Percentiles rank a stretch among this genome's conserved stretches.
These are phyloP conservation scores for Litocranius walleri DNA, from an alignment of 2,113 vertebrate genomes.

Conservation along the genomic window DNA sequence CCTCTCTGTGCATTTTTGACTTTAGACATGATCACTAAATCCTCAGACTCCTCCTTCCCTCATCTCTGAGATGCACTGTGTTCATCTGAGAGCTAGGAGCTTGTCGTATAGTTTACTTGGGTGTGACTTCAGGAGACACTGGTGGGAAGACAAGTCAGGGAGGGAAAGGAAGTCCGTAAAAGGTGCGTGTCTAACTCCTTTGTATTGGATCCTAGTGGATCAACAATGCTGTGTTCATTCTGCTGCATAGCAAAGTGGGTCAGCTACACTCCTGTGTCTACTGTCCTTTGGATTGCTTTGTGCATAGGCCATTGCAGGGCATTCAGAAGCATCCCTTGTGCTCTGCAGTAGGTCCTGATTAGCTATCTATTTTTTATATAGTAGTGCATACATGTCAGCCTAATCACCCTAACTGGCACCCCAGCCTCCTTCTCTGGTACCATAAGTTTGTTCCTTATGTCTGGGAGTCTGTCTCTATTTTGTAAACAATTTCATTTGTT, in stretches of 20 bases:
- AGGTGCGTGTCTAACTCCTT: background rate
- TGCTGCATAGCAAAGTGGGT: background rate
- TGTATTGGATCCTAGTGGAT: background rate
- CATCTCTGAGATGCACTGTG: background rate
- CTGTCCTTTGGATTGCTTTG: too few species aligned
- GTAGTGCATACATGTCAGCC: background rate
- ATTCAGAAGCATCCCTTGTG: accelerated
- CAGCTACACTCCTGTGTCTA: background rate
- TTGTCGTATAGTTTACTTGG: background rate
- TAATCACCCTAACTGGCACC: background rate
- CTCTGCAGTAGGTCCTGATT: background rate
- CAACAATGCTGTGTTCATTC: accelerated
- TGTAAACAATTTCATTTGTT: background rate
- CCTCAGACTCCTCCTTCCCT: background rate
- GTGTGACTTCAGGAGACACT: background rate
- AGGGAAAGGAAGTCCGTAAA: background rate
- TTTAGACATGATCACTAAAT: background rate
- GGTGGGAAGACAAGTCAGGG: background rate
- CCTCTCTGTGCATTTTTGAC: background rate
- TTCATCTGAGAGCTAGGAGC: background rate
- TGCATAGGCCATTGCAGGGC: background rate
- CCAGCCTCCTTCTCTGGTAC: background rate
- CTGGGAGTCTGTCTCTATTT: background rate
- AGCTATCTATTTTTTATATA: background rate
- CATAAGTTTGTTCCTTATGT: background rate